These are phyloP conservation scores for Crocodylus rhombifer DNA, from an alignment of 2,797 vertebrate species.

Conservation along the genomic window DNA sequence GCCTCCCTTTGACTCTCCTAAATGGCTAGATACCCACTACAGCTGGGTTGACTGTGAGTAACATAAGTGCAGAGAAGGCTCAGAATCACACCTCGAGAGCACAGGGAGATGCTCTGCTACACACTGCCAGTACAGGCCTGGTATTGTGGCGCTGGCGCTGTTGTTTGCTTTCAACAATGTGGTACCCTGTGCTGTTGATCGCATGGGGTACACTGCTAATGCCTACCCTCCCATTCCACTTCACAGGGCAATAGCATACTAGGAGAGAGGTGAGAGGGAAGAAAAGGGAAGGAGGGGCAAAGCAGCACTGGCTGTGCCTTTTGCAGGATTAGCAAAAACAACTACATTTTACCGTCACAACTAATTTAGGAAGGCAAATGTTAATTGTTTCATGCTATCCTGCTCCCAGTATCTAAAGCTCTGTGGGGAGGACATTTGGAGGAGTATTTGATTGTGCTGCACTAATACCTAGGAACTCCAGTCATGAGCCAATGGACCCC, in stretches of 20 bases:
- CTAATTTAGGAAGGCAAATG: neutral
- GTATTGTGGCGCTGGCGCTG: neutral
- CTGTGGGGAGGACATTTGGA: neutral
- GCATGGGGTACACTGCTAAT: neutral
- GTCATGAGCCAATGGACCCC: neutral
- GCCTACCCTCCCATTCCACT: accelerated
- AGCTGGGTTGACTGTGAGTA: no score
- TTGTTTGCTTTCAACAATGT: neutral
- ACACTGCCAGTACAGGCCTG: accelerated
- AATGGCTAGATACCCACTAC: no score
- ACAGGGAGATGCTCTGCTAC: no score
- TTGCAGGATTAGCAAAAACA: neutral
- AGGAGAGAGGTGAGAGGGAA: neutral
- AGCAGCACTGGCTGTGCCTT: neutral
- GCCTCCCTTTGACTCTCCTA: no score
- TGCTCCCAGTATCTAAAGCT: neutral
- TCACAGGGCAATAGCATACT: neutral
- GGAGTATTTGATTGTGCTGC: neutral
- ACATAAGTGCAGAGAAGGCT: no score
- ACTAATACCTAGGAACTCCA: neutral
- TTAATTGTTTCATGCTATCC: neutral
- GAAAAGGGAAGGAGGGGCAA: neutral
- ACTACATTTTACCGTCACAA: neutral
- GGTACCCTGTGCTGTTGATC: neutral
- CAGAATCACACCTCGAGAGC: no score